These are phyloP conservation scores for Bimastos eiseni DNA, from an alignment of 2,888 invertebrate genomes.

Conservation along the genomic window DNA sequence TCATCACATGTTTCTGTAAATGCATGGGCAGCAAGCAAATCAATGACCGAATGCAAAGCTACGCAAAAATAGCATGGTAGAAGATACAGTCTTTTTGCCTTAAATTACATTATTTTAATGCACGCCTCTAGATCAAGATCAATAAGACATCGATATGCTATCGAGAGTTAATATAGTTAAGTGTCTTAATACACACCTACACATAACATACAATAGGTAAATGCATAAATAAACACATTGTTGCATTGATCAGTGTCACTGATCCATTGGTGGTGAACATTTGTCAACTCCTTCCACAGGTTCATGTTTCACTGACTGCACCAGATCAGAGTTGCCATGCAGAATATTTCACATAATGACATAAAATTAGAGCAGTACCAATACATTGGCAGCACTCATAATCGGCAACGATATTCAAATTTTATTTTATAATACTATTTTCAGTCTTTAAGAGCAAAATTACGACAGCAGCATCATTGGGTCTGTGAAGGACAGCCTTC, in stretches of 20 bases:
- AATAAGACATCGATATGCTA: neutral
- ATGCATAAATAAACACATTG: neutral
- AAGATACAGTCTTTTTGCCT: neutral
- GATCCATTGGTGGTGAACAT: neutral
- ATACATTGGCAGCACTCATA: too few species aligned
- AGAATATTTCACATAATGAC: too few species aligned
- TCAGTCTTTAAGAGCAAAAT: too few species aligned
- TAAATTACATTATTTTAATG: neutral
- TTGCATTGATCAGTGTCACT: neutral
- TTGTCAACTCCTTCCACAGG: too few species aligned
- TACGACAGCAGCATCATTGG: too few species aligned
- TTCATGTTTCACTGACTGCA: too few species aligned
- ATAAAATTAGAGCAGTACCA: too few species aligned
- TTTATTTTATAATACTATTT: too few species aligned
- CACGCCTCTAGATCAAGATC: neutral
- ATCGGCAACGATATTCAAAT: too few species aligned
- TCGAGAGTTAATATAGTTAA: neutral
- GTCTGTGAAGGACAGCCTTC: too few species aligned
- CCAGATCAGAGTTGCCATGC: too few species aligned
- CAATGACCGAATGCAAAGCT: neutral
- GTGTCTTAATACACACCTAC: neutral
- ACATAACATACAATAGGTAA: too few species aligned
- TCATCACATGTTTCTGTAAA: neutral
- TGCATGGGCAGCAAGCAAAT: neutral
- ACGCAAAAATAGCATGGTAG: neutral